Conservation (phyloP, 2,888 invertebrate species). For the Bellardia pandia region DNA sequence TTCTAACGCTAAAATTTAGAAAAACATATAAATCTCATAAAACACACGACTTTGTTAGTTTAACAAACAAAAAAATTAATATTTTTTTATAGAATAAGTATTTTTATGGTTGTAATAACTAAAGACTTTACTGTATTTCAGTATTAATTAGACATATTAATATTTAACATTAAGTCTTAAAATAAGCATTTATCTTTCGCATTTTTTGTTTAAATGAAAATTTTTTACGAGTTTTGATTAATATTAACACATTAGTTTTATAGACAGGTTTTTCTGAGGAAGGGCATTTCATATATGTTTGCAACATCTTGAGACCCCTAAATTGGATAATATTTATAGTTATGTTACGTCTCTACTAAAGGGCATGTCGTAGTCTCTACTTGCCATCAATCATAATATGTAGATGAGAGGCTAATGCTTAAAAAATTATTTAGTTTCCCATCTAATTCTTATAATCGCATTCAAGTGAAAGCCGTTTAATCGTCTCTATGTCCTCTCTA, state of each 20-base stretch:
- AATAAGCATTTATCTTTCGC: conserved; percentile 17
- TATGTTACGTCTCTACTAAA: no score
- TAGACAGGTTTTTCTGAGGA: not conserved
- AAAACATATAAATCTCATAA: no score
- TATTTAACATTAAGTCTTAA: not conserved
- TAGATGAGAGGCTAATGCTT: no score
- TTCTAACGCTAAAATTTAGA: no score
- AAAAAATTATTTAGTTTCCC: no score
- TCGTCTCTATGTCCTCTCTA: no score
- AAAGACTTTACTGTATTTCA: not conserved
- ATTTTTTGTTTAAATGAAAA: not conserved
- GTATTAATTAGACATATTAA: conserved; percentile 33
- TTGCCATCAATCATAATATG: no score
- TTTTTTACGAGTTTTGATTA: not conserved
- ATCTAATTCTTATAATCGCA: no score
- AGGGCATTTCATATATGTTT: not conserved
- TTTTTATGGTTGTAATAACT: not conserved
- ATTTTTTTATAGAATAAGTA: not conserved
- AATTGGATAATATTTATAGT: not conserved
- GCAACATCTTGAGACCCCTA: not conserved
- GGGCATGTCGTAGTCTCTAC: no score
- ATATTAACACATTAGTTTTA: not conserved
- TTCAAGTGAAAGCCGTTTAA: no score
- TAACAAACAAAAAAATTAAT: no score
- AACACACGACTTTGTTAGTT: no score